phyloP scores from a whole-genome alignment of 2,113 vertebrate genomes.

The Python bivittatus region DNA sequence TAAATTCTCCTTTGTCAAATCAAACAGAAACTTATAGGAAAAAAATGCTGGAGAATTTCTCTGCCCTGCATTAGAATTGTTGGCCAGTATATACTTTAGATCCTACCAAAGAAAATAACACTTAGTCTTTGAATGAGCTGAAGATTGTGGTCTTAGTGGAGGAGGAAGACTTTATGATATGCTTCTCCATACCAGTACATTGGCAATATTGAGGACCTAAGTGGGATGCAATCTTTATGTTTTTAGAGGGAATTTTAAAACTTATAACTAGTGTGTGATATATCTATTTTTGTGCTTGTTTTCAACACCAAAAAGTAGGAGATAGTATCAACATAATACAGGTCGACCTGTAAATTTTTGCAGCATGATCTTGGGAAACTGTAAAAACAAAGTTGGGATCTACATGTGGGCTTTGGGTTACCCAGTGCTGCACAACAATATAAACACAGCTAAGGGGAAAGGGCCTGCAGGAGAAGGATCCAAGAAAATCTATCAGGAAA shows the following conservation, averaged over 20 bases:
- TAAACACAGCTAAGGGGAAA: background rate
- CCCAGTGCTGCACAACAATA: background rate
- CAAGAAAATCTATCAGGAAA: background rate
- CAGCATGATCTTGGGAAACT: background rate
- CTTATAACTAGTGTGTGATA: background rate
- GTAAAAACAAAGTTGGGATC: background rate
- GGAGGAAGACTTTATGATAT: background rate
- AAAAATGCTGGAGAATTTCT: background rate
- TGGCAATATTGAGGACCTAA: background rate
- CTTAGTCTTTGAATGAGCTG: background rate
- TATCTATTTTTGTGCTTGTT: background rate
- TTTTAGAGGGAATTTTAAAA: background rate
- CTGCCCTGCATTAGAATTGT: background rate
- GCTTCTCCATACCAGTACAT: too few species aligned
- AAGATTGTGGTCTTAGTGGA: background rate
- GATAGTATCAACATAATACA: background rate
- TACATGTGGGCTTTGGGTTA: background rate
- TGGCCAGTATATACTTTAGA: background rate
- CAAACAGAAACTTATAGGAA: background rate
- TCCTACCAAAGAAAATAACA: too few species aligned
- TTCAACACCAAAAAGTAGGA: background rate
- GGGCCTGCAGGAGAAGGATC: background rate
- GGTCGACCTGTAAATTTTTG: background rate
- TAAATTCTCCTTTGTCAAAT: background rate
- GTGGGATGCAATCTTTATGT: background rate